Evolutionary conservation across 2,113 vertebrate genomes (phyloP).

Genomic region (Myotis davidii): DNA sequence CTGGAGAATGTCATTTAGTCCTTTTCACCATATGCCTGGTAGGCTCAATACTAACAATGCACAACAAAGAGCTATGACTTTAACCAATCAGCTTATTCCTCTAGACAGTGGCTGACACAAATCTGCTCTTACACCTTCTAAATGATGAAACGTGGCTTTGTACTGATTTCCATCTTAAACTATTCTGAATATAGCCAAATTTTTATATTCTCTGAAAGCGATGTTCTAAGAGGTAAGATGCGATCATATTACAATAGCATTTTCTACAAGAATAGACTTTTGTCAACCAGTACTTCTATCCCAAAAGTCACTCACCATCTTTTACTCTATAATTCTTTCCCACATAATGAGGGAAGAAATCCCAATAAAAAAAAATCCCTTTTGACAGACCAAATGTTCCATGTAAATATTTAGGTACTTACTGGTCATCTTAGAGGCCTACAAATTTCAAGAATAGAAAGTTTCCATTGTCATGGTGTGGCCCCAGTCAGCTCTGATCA

Average conservation of each 20-base stretch:
- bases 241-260: neutral
- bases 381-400: neutral
- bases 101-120: neutral
- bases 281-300: neutral
- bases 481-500: neutral
- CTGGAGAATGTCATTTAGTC: neutral
- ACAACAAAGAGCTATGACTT: neutral
- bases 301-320: neutral
- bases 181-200: neutral
- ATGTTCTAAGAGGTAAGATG: neutral
- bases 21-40: neutral
- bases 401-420: neutral
- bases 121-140: neutral
- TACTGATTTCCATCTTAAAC: neutral
- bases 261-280: neutral
- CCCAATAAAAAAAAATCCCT: neutral
- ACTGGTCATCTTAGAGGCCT: neutral
- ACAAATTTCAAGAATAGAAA: neutral
- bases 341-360: neutral
- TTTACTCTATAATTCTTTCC: neutral
- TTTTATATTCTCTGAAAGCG: neutral
- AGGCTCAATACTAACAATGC: neutral
- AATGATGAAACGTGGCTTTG: neutral
- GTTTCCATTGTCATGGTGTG: neutral
- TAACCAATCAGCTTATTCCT: neutral